phyloP scores from a whole-genome alignment of 2,797 vertebrate genomes.

The Megalops cyprinoides region DNA sequence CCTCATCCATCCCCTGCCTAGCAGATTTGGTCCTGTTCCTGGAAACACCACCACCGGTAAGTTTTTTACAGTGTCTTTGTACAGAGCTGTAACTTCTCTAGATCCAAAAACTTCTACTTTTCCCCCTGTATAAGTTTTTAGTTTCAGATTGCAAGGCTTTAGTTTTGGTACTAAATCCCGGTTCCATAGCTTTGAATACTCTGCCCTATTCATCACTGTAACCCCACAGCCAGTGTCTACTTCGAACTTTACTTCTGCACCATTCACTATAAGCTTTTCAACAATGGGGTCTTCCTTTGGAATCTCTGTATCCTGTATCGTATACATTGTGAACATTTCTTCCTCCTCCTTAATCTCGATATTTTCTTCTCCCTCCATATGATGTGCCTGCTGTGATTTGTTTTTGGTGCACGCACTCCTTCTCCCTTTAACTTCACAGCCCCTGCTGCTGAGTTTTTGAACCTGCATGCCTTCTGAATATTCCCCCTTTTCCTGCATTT shows the following conservation, averaged over 20 bases:
- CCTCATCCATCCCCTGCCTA: neutral
- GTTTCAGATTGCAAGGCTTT: too few species aligned
- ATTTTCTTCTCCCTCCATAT: too few species aligned
- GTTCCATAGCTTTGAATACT: too few species aligned
- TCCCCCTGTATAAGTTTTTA: too few species aligned
- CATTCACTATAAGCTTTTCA: constrained; percentile 23
- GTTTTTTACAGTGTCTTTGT: neutral
- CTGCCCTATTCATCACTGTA: constrained; percentile 26
- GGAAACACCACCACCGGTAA: neutral
- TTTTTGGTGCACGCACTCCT: too few species aligned
- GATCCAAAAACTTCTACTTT: neutral
- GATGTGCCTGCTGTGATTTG: too few species aligned
- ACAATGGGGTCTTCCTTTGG: constrained; percentile 6
- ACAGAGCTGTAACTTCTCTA: neutral
- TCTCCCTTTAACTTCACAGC: too few species aligned
- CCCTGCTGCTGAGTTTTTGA: too few species aligned
- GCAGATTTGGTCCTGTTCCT: neutral
- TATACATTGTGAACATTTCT: constrained; percentile 25
- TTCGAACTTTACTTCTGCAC: constrained; percentile 19
- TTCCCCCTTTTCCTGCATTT: too few species aligned
- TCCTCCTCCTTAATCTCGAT: too few species aligned
- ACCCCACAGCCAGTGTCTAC: constrained; percentile 24
- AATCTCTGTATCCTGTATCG: neutral
- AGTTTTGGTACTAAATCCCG: too few species aligned
- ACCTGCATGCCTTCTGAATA: too few species aligned